Conservation (phyloP, 2,888 invertebrate species). For the Coleophora deauratella region DNA sequence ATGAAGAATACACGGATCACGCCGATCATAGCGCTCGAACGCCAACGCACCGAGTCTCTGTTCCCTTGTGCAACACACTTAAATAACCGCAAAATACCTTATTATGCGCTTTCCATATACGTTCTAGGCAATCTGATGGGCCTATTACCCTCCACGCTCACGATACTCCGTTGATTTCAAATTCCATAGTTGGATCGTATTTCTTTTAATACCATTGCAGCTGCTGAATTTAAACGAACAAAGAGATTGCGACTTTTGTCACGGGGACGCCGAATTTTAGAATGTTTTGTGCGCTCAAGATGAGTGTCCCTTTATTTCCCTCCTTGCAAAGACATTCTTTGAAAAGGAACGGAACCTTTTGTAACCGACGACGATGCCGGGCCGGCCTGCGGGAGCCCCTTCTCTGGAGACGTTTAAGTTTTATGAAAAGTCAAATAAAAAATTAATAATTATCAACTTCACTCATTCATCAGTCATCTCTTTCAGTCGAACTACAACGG, state of each 20-base stretch:
- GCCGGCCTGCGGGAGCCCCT: slow-evolving; percentile 34
- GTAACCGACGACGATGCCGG: slow-evolving; percentile 25
- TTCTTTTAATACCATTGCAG: slow-evolving; percentile 56
- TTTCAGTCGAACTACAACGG: slow-evolving; percentile 5
- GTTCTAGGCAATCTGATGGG: slow-evolving; percentile 59
- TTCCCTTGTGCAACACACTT: slow-evolving; percentile 66
- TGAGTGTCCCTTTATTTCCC: slow-evolving; percentile 46
- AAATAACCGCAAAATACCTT: slow-evolving; percentile 73
- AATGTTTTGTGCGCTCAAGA: slow-evolving; percentile 53
- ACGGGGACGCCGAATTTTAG: slow-evolving; percentile 44
- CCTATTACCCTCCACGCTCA: slow-evolving; percentile 56
- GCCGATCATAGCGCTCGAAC: slow-evolving; percentile 46
- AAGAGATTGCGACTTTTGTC: slow-evolving; percentile 66
- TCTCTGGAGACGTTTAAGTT: slow-evolving; percentile 25
- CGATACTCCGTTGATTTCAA: slow-evolving; percentile 63
- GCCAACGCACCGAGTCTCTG: slow-evolving; percentile 67
- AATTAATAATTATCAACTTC: slow-evolving; percentile 30
- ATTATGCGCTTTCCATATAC: slow-evolving; percentile 72
- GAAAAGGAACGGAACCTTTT: slow-evolving; percentile 61
- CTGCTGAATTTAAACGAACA: slow-evolving; percentile 52
- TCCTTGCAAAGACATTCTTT: slow-evolving; percentile 51
- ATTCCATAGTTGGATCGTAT: slow-evolving; percentile 51
- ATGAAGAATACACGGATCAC: slow-evolving; percentile 45
- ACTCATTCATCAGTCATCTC: slow-evolving; percentile 35
- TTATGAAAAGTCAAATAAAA: slow-evolving; percentile 44